phyloP scores from a whole-genome alignment of 2,888 invertebrate genomes.

The Heteromurus nitidus region DNA sequence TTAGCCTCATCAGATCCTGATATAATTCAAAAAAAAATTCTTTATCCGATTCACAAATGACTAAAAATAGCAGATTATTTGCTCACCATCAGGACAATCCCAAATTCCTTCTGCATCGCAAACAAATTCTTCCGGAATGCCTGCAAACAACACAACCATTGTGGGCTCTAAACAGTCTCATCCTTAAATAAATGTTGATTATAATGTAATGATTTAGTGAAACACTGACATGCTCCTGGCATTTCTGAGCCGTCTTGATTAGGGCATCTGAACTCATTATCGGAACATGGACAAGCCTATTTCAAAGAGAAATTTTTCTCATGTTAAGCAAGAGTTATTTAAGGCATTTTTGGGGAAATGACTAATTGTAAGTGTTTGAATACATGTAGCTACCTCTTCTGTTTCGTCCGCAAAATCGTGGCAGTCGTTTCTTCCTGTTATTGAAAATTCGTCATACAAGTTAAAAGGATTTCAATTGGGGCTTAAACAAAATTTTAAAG shows the following conservation, averaged over 20 bases:
- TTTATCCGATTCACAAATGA: neutral
- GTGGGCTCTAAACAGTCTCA: no score
- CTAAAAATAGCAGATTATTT: neutral
- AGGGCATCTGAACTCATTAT: constrained; percentile 20
- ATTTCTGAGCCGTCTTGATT: neutral
- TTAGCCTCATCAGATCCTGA: constrained; percentile 42
- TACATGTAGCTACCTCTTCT: constrained; percentile 19
- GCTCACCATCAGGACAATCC: constrained; percentile 19
- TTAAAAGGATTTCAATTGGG: no score
- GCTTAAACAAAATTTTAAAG: no score
- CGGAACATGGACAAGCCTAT: constrained; percentile 37
- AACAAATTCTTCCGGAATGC: constrained; percentile 18
- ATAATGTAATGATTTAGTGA: no score
- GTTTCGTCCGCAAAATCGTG: constrained; percentile 14
- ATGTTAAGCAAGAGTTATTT: neutral
- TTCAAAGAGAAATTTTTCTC: neutral
- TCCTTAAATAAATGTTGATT: neutral
- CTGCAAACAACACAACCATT: no score
- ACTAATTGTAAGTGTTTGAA: neutral
- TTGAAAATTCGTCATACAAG: neutral
- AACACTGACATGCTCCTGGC: constrained; percentile 16
- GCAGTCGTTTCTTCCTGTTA: constrained; percentile 32
- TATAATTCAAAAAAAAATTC: neutral
- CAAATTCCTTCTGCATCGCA: constrained; percentile 24
- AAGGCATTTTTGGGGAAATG: neutral